Evolutionary conservation across 2,888 invertebrate genomes (phyloP).

Genomic region (Julus scanicus): DNA sequence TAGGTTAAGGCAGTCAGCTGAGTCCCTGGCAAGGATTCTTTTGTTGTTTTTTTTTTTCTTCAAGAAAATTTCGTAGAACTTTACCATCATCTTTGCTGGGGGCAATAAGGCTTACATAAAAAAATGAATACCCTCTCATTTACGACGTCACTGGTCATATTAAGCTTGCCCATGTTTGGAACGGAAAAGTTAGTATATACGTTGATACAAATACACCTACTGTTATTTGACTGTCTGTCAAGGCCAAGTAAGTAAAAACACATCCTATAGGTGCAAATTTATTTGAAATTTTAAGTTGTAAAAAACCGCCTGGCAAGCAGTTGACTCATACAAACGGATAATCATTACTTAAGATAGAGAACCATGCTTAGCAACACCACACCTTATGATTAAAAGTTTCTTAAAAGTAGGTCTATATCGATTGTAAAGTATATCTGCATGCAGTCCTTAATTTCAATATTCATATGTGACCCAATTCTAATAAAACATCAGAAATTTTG

Average conservation of each 20-base stretch:
- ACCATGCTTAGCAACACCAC: constrained; percentile 2
- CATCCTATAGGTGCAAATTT: constrained; percentile 40
- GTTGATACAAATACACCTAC: neutral
- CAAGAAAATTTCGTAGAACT: neutral
- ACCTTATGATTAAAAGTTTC: neutral
- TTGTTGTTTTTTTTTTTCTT: neutral
- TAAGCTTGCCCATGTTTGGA: neutral
- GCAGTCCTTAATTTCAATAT: no score
- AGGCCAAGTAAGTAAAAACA: neutral
- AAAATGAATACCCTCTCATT: neutral
- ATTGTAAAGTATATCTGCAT: no score
- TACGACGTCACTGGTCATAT: neutral
- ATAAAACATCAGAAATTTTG: no score
- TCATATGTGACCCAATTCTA: no score
- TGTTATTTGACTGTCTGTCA: constrained; percentile 19
- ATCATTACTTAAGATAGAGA: neutral
- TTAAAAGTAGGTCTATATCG: no score
- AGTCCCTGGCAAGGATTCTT: constrained; percentile 29
- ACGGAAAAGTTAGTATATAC: neutral
- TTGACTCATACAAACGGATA: neutral
- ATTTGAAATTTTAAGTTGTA: neutral
- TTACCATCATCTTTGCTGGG: constrained; percentile 35
- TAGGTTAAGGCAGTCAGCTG: constrained; percentile 41
- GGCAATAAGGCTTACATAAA: constrained; percentile 29
- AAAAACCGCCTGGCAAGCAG: constrained; percentile 2